Conservation (phyloP, 2,797 vertebrate species). For the Sorex maritimensis region DNA sequence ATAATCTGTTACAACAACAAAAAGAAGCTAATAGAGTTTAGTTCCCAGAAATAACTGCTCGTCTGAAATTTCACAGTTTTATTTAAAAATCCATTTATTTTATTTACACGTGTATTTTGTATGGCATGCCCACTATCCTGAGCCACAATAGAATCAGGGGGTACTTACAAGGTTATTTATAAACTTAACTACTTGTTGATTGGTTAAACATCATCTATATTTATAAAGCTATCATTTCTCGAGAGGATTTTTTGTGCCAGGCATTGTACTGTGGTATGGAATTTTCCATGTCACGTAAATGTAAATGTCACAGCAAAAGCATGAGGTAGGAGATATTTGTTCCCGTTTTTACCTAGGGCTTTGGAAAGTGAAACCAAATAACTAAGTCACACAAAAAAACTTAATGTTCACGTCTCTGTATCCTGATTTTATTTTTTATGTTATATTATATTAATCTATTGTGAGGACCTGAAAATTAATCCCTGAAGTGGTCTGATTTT, state of each 20-base stretch:
- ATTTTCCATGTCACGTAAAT: neutral
- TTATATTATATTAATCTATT: neutral
- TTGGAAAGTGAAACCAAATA: accelerated
- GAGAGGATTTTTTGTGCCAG: neutral
- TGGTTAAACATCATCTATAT: neutral
- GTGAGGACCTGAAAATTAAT: too few relatives aligned
- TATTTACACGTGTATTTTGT: neutral
- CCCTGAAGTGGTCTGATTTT: neutral
- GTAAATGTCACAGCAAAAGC: neutral
- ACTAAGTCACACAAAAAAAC: too few relatives aligned
- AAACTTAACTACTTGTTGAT: neutral
- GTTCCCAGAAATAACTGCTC: neutral
- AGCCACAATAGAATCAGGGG: neutral
- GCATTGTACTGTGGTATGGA: neutral
- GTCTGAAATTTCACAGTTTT: constrained; percentile 23
- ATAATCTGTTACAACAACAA: neutral
- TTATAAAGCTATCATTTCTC: neutral
- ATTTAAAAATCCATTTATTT: neutral
- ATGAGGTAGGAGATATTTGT: neutral
- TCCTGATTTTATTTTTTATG: neutral
- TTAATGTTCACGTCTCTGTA: neutral
- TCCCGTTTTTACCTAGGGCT: neutral
- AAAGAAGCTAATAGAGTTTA: neutral
- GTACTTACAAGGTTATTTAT: neutral
- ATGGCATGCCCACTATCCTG: neutral